phyloP scores from a whole-genome alignment of 2,888 invertebrate genomes.

The Drosophila paramelanica region DNA sequence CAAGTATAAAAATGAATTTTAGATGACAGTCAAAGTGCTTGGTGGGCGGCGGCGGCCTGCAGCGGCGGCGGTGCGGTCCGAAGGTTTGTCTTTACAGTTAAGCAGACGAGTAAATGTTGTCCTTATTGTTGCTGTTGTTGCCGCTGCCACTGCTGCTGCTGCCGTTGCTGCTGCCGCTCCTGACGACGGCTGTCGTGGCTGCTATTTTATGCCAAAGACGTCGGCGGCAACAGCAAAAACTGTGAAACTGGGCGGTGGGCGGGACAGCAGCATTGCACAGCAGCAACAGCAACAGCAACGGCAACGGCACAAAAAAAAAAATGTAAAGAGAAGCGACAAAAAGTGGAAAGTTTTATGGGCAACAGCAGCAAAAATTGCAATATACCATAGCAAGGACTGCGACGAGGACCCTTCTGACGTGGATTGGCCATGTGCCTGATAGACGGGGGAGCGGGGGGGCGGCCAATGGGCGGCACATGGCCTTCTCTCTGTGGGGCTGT shows the following conservation, averaged over 20 bases:
- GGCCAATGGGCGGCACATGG: background rate
- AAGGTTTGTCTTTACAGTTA: slow-evolving; percentile 81
- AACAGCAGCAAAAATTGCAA: slow-evolving; percentile 82
- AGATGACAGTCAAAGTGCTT: slow-evolving; percentile 79
- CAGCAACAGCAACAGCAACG: slow-evolving; percentile 22
- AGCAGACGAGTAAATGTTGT: slow-evolving; percentile 81
- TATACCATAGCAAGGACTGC: slow-evolving; percentile 65
- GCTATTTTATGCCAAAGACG: slow-evolving; percentile 59
- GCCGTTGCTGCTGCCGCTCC: slow-evolving; percentile 19
- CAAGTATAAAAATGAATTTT: slow-evolving; percentile 82
- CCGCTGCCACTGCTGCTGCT: slow-evolving; percentile 27
- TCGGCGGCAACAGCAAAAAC: slow-evolving; percentile 48
- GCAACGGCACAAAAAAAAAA: slow-evolving; percentile 24
- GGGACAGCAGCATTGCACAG: slow-evolving; percentile 39
- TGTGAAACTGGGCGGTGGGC: slow-evolving; percentile 50
- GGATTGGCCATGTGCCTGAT: slow-evolving; percentile 41
- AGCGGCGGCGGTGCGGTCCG: slow-evolving; percentile 26
- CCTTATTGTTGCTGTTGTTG: slow-evolving; percentile 72
- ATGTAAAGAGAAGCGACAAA: slow-evolving; percentile 63
- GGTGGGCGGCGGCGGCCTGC: slow-evolving; percentile 3
- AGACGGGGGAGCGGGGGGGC: background rate
- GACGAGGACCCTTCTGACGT: slow-evolving; percentile 31
- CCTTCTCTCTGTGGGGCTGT: slow-evolving; percentile 19
- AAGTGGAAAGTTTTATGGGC: slow-evolving; percentile 80
- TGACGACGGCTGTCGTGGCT: slow-evolving; percentile 59